These are phyloP conservation scores for Pristionchus entomophagus DNA, from an alignment of 2,888 invertebrate species.

Conservation along the genomic window DNA sequence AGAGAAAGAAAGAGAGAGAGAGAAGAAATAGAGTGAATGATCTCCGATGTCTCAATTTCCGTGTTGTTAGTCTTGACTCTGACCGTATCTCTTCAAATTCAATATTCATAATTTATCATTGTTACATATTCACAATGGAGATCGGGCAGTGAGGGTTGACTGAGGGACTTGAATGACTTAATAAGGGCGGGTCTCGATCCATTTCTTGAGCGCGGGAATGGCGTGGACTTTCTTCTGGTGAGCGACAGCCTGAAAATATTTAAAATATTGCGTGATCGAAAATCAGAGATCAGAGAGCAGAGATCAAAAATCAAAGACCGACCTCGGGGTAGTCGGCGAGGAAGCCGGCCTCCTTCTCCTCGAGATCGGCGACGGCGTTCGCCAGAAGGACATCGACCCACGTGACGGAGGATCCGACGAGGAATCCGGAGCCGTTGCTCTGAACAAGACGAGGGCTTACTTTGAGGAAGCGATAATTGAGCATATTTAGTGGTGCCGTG, in stretches of 20 bases:
- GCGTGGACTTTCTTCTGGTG: constrained; percentile 29
- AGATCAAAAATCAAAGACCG: too few relatives aligned
- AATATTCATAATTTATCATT: constrained; percentile 4
- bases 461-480: background rate
- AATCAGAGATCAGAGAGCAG: too few relatives aligned
- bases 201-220: constrained; percentile 4
- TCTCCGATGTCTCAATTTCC: too few relatives aligned
- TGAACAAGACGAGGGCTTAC: constrained; percentile 35
- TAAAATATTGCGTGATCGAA: too few relatives aligned
- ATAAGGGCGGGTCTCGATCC: constrained; percentile 12
- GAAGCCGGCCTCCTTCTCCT: constrained; percentile 59
- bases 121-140: background rate
- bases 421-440: constrained; percentile 61
- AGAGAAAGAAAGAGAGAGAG: too few relatives aligned
- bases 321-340: constrained; percentile 62
- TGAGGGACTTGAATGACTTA: too few relatives aligned
- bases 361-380: constrained; percentile 58
- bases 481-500: background rate
- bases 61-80: too few relatives aligned
- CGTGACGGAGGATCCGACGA: constrained; percentile 62
- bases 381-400: constrained; percentile 69
- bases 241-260: background rate
- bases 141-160: background rate
- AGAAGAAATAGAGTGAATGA: too few relatives aligned
- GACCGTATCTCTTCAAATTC: too few relatives aligned